phyloP scores from a whole-genome alignment of 2,888 invertebrate genomes.

The Lordiphosa fenestrarum region DNA sequence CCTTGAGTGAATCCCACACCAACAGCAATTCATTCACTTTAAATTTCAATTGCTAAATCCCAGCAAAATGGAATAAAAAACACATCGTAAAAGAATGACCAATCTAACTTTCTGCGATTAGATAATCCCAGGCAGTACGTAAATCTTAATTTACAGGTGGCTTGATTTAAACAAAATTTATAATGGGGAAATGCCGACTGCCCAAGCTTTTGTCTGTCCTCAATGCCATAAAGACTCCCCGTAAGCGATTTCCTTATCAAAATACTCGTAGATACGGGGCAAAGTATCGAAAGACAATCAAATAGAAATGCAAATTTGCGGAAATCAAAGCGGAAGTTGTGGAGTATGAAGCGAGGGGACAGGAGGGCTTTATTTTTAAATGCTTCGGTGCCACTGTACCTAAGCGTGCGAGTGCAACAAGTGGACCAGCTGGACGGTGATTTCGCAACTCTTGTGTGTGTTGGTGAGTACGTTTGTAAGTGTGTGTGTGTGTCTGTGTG shows the following conservation, averaged over 20 bases:
- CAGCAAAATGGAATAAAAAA: conserved; percentile 38
- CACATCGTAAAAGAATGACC: conserved; percentile 41
- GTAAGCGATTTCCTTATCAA: conserved; percentile 35
- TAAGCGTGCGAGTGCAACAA: conserved; percentile 1
- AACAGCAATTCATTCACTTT: conserved; percentile 22
- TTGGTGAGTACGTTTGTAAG: neutral
- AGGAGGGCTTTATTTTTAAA: neutral
- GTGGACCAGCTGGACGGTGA: neutral
- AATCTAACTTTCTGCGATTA: conserved; percentile 34
- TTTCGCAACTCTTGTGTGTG: conserved; percentile 2
- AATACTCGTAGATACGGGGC: conserved; percentile 1
- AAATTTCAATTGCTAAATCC: conserved; percentile 35
- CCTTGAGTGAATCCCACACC: conserved; percentile 2
- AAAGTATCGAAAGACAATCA: conserved; percentile 3
- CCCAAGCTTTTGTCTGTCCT: conserved; percentile 14
- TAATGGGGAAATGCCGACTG: conserved; percentile 36
- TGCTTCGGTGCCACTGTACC: neutral
- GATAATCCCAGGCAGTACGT: conserved; percentile 45
- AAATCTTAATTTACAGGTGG: conserved; percentile 44
- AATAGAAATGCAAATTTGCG: conserved; percentile 20
- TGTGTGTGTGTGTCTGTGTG: neutral
- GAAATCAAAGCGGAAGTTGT: conserved; percentile 23
- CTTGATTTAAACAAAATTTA: conserved; percentile 53
- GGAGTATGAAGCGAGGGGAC: neutral
- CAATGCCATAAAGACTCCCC: conserved; percentile 1